Percentiles rank a stretch among this genome's conserved stretches.
Conservation (phyloP, 2,113 vertebrate species). For the Peromyscus californicus region DNA sequence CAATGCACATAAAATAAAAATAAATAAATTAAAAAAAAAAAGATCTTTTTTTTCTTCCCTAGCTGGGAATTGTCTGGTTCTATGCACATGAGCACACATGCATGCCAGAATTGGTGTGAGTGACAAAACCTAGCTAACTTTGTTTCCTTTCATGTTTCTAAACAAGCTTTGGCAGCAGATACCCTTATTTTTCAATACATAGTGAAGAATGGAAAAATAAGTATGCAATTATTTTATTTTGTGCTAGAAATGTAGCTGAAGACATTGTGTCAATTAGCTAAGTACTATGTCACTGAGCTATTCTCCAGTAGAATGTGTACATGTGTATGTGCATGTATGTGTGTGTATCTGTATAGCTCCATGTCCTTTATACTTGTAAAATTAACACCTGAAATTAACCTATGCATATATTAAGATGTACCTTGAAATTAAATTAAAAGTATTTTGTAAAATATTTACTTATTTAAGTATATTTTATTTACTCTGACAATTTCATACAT, state of each 20-base stretch:
- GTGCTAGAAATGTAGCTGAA: not conserved
- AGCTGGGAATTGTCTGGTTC: not conserved
- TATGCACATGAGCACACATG: not conserved
- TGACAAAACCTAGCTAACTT: conserved; percentile 24
- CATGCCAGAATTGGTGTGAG: conserved; percentile 4
- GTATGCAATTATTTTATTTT: not conserved
- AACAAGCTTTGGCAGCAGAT: conserved; percentile 45
- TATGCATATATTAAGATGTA: not conserved
- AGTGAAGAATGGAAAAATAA: not conserved
- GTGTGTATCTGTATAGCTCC: not conserved
- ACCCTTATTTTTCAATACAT: not conserved
- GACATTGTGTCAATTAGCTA: not conserved
- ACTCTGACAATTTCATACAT: not conserved
- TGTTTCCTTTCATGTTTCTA: conserved; percentile 44
- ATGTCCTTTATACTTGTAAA: conserved; percentile 9
- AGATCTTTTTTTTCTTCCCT: not conserved
- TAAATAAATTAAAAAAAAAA: no score
- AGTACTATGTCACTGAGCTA: not conserved
- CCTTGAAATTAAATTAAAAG: not conserved
- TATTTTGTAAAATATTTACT: not conserved
- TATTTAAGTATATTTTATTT: not conserved
- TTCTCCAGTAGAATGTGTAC: not conserved
- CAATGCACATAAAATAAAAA: no score
- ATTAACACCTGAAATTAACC: not conserved
- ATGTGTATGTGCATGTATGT: not conserved